Conservation (phyloP, 92 coral and sea anemone species). For the Pocillopora meandrina region DNA sequence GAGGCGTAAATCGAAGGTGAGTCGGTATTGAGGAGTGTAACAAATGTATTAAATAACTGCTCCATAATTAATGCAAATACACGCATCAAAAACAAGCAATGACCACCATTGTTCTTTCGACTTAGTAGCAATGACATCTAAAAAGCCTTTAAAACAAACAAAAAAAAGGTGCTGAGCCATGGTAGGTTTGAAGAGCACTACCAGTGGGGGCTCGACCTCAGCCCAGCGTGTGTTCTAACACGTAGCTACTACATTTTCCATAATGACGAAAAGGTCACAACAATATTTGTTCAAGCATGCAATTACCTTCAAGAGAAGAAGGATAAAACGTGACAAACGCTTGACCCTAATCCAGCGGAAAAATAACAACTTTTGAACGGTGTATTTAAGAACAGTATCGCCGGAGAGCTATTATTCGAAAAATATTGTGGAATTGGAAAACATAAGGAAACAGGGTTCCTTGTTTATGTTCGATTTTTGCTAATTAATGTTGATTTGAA, state of each 20-base stretch:
- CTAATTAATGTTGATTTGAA: constrained; percentile 13
- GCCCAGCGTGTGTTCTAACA: constrained; percentile 1
- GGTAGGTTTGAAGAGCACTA: neutral
- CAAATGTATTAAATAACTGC: too few relatives aligned
- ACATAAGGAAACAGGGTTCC: neutral
- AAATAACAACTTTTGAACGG: neutral
- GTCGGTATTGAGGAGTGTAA: too few relatives aligned
- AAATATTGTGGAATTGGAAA: neutral
- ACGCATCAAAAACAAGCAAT: too few relatives aligned
- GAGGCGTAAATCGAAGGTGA: too few relatives aligned
- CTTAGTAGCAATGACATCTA: neutral
- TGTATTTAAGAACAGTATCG: too few relatives aligned
- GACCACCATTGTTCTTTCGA: too few relatives aligned
- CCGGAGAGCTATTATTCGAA: too few relatives aligned
- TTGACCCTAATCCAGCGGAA: neutral
- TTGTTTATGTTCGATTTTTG: neutral
- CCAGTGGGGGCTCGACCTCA: neutral
- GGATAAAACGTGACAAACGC: neutral
- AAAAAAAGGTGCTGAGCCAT: neutral
- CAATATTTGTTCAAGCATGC: constrained; percentile 15
- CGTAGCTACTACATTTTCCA: neutral
- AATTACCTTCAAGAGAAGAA: neutral
- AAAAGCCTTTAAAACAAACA: neutral
- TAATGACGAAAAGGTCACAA: constrained; percentile 22
- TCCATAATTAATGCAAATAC: too few relatives aligned